Conservation (phyloP, 1,140 invertebrate genomes). For the Archivesica marissinica region DNA sequence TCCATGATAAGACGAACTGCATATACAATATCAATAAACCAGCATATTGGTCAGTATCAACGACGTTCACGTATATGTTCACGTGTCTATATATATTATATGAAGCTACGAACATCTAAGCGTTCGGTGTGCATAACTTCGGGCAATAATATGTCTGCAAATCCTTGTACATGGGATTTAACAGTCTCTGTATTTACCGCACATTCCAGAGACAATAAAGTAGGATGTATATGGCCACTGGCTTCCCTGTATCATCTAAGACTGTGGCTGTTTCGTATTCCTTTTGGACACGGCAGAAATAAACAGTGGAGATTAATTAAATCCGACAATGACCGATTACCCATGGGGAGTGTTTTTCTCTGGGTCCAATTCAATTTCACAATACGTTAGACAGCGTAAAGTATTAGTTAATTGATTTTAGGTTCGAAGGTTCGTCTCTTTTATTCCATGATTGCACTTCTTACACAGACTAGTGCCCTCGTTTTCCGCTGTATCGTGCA, state of each 20-base stretch:
- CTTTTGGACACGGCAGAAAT: neutral
- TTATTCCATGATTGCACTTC: neutral
- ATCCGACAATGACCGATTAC: constrained; percentile 4
- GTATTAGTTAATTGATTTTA: constrained; percentile 32
- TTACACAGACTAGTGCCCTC: neutral
- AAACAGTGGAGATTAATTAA: constrained; percentile 14
- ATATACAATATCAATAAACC: no score
- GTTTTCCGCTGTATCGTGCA: neutral
- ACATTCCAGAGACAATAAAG: no score
- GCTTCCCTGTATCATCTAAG: neutral
- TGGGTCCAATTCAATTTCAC: constrained; percentile 17
- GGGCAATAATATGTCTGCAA: no score
- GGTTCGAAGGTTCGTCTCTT: neutral
- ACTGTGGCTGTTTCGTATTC: neutral
- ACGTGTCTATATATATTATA: no score
- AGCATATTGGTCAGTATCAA: no score
- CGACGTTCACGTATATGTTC: no score
- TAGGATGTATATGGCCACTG: neutral
- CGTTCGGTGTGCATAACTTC: no score
- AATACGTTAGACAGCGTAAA: constrained; percentile 23
- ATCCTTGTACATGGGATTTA: no score
- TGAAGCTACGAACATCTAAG: no score
- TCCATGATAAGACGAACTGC: no score
- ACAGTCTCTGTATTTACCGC: no score
- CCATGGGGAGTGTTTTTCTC: constrained; percentile 3